phyloP scores from a whole-genome alignment of 2,888 invertebrate genomes.

The Prosapia bicincta region DNA sequence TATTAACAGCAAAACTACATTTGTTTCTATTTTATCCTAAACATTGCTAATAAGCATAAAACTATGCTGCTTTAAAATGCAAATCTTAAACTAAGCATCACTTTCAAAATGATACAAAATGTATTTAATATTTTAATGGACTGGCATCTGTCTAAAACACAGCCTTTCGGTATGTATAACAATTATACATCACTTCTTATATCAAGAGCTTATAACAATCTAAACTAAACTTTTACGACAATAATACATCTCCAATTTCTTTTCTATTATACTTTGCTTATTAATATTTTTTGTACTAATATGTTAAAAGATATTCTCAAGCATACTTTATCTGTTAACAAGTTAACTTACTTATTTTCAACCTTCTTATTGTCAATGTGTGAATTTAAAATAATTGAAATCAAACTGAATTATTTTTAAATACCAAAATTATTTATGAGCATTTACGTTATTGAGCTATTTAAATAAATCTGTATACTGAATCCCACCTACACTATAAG shows the following conservation, averaged over 20 bases:
- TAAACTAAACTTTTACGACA: no score
- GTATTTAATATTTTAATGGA: not conserved
- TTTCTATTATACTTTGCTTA: not conserved
- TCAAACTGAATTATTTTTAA: not conserved
- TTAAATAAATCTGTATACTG: no score
- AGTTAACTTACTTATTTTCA: no score
- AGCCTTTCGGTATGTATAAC: no score
- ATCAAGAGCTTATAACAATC: no score
- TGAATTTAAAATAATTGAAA: not conserved
- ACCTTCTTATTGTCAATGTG: not conserved
- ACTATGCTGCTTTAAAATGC: not conserved
- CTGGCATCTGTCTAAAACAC: not conserved
- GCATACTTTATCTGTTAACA: not conserved
- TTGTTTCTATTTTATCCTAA: not conserved
- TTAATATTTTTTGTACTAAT: not conserved
- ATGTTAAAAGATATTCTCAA: not conserved
- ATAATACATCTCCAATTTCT: no score
- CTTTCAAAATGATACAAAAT: not conserved
- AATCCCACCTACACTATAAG: no score
- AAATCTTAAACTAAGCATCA: not conserved
- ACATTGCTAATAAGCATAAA: not conserved
- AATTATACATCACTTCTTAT: no score
- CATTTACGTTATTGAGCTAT: not conserved
- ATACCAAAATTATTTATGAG: not conserved
- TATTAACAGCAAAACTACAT: not conserved